Evolutionary conservation across 1,140 invertebrate genomes (phyloP).

Genomic region (Pseudomyrmex dendroicus): DNA sequence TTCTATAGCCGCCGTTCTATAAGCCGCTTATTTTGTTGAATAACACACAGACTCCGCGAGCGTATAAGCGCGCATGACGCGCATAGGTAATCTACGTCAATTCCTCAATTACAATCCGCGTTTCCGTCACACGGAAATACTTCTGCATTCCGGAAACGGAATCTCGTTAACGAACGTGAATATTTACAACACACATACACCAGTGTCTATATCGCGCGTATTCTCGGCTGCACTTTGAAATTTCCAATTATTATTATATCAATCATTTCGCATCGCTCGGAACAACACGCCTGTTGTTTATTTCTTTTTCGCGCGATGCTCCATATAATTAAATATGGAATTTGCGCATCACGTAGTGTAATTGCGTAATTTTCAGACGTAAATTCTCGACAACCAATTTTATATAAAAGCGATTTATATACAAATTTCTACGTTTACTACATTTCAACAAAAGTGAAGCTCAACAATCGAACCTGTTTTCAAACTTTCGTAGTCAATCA

Average conservation of each 20-base stretch:
- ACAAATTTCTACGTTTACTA: neutral
- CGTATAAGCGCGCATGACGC: slow-evolving; percentile 5
- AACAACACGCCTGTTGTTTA: neutral
- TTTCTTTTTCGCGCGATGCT: neutral
- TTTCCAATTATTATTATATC: slow-evolving; percentile 50
- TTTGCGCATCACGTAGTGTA: no score
- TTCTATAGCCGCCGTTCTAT: slow-evolving; percentile 27
- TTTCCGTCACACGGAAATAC: neutral
- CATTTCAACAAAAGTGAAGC: neutral
- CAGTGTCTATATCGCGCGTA: neutral
- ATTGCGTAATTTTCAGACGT: neutral
- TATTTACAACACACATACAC: slow-evolving; percentile 40
- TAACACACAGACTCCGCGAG: slow-evolving; percentile 18
- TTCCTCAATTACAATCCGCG: slow-evolving; percentile 34
- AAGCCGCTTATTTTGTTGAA: slow-evolving; percentile 53
- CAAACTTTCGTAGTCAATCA: no score
- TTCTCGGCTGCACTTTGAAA: slow-evolving; percentile 12
- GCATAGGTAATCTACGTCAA: slow-evolving; percentile 43
- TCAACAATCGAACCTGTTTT: no score
- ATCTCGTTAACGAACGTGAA: slow-evolving; percentile 55
- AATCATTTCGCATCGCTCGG: neutral
- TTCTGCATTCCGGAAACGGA: neutral
- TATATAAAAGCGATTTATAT: neutral
- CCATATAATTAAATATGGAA: slow-evolving; percentile 17
- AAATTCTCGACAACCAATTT: neutral